Evolutionary conservation across 2,888 invertebrate species (phyloP).

Genomic region (Monopis laevigella): DNA sequence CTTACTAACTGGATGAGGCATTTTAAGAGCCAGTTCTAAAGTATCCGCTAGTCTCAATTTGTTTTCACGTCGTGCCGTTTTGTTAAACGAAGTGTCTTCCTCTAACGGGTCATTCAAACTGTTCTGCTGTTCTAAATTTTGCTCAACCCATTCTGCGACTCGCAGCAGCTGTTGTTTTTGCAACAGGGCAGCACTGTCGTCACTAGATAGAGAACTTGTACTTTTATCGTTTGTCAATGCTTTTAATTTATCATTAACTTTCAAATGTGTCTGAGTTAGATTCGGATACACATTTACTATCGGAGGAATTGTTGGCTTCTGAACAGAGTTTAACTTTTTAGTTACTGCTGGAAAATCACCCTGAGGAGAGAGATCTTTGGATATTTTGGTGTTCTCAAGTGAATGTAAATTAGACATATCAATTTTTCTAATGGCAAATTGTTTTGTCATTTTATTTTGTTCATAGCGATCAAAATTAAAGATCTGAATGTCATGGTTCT

Average conservation of each 20-base stretch:
- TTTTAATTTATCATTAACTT: conserved; percentile 53
- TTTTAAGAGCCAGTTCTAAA: conserved; percentile 51
- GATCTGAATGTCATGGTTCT: conserved; percentile 53
- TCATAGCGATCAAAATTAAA: conserved; percentile 64
- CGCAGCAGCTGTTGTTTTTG: conserved; percentile 72
- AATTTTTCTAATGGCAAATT: conserved; percentile 48
- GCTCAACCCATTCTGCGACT: conserved; percentile 83
- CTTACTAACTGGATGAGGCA: conserved; percentile 60
- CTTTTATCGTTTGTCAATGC: conserved; percentile 59
- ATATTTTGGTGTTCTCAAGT: conserved; percentile 56
- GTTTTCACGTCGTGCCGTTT: conserved; percentile 38
- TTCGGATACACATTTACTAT: conserved; percentile 59
- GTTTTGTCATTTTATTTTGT: conserved; percentile 44
- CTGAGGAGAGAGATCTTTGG: conserved; percentile 51
- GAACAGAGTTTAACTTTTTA: conserved; percentile 31
- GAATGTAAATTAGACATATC: conserved; percentile 57
- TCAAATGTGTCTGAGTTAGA: conserved; percentile 55
- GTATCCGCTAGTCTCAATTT: conserved; percentile 52
- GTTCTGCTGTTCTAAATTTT: conserved; percentile 65
- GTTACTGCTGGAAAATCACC: conserved; percentile 31
- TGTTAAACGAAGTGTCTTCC: conserved; percentile 46
- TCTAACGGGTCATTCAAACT: conserved; percentile 52
- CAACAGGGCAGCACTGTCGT: conserved; percentile 62
- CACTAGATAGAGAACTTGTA: conserved; percentile 60
- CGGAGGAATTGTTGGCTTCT: conserved; percentile 39